phyloP scores from a whole-genome alignment of 2,888 invertebrate species.

The Alitta virens region DNA sequence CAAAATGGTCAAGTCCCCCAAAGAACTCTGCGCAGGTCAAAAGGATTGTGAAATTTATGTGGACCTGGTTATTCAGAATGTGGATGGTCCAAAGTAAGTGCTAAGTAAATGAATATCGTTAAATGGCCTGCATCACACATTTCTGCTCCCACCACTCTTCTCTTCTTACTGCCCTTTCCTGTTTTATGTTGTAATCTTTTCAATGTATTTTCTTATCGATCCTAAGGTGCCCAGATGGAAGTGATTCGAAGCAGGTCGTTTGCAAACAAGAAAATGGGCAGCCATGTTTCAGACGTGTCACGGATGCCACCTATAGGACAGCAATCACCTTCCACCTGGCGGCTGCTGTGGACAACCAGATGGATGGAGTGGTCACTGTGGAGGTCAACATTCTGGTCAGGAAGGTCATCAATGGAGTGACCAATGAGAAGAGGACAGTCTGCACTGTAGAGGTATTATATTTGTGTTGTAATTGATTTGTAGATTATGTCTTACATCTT shows the following conservation, averaged over 20 bases:
- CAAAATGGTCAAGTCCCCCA: not conserved
- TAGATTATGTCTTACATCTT: too few species aligned
- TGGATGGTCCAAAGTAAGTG: not conserved
- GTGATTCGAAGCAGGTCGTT: not conserved
- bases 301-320: not conserved
- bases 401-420: slow-evolving; percentile 6
- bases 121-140: too few species aligned
- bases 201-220: too few species aligned
- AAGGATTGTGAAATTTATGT: slow-evolving; percentile 5
- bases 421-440: slow-evolving; percentile 1
- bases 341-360: slow-evolving; percentile 5
- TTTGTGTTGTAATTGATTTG: too few species aligned
- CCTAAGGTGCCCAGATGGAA: slow-evolving; percentile 8
- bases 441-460: not conserved
- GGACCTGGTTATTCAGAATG: not conserved
- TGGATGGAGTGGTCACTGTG: not conserved
- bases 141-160: too few species aligned
- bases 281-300: not conserved
- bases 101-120: too few species aligned
- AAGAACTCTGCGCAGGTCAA: not conserved
- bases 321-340: not conserved
- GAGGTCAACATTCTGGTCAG: slow-evolving; percentile 1
- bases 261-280: slow-evolving; percentile 2
- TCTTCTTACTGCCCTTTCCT: too few species aligned
- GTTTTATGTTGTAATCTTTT: too few species aligned